Evolutionary conservation across 2,888 invertebrate species (phyloP).

Genomic region (Aromia moschata): DNA sequence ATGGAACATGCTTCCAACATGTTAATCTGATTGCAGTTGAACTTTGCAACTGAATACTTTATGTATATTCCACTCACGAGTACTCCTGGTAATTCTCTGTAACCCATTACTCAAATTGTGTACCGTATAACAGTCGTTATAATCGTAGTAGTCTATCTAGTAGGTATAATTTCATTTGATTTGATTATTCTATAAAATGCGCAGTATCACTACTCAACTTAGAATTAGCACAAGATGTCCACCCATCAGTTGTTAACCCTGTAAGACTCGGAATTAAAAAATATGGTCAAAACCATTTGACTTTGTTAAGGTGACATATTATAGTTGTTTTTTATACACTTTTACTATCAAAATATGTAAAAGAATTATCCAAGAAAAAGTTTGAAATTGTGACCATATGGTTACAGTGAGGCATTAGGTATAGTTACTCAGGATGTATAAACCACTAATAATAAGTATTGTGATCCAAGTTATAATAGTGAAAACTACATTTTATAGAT

Average conservation of each 20-base stretch:
- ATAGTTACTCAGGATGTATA: too few relatives aligned
- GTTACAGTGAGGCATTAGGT: too few relatives aligned
- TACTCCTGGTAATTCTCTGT: background rate
- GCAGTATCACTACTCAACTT: slow-evolving; percentile 6
- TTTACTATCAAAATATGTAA: too few relatives aligned
- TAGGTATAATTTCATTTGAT: background rate
- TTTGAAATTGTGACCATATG: too few relatives aligned
- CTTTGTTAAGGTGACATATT: too few relatives aligned
- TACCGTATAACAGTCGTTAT: slow-evolving; percentile 3
- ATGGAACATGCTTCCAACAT: slow-evolving; percentile 21
- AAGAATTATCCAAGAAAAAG: too few relatives aligned
- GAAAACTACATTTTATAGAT: too few relatives aligned
- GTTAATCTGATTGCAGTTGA: slow-evolving; percentile 8
- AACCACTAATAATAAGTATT: too few relatives aligned
- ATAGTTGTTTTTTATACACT: too few relatives aligned
- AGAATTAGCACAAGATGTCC: slow-evolving; percentile 1
- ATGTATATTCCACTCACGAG: slow-evolving; percentile 23
- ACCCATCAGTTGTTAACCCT: slow-evolving; percentile 6
- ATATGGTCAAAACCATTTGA: too few relatives aligned
- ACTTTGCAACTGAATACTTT: slow-evolving; percentile 13
- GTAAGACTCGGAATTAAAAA: too few relatives aligned
- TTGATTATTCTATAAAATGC: background rate
- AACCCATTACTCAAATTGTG: slow-evolving; percentile 2
- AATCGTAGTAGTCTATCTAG: slow-evolving; percentile 5
- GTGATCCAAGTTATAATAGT: too few relatives aligned